A percentile compares a stretch with the other conserved stretches of the same genome.
Evolutionary conservation across 2,888 invertebrate species (phyloP).

Genomic region (Tenthredo distinguenda): DNA sequence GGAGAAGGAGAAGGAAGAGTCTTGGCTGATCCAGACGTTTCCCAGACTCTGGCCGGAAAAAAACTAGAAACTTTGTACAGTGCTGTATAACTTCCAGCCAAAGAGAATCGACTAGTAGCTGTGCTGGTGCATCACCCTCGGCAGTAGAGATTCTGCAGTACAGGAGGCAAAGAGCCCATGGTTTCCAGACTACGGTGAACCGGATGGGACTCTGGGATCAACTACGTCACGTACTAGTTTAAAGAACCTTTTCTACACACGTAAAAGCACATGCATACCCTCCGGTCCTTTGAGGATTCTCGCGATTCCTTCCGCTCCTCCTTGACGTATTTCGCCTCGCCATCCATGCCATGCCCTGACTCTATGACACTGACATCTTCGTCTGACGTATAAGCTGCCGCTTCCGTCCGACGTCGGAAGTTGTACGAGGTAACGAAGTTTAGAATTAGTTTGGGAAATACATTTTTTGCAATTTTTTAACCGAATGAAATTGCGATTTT

Average conservation of each 20-base stretch:
- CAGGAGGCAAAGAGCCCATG: slow-evolving; percentile 3
- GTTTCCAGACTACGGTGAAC: slow-evolving; percentile 5
- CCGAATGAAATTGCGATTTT: too few relatives aligned
- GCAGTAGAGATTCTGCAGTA: not conserved
- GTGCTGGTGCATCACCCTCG: slow-evolving; percentile 13
- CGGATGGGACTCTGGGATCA: not conserved
- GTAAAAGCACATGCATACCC: slow-evolving; percentile 17
- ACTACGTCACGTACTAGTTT: slow-evolving; percentile 25
- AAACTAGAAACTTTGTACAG: slow-evolving; percentile 32
- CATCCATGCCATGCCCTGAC: not conserved
- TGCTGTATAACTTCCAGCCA: slow-evolving; percentile 61
- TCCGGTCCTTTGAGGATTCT: slow-evolving; percentile 22
- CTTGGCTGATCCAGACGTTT: slow-evolving; percentile 15
- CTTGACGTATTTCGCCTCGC: not conserved
- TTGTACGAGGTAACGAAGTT: not conserved
- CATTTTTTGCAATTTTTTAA: not conserved
- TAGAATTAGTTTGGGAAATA: not conserved
- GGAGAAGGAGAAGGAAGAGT: not conserved
- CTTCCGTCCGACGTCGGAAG: not conserved
- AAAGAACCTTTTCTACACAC: slow-evolving; percentile 22
- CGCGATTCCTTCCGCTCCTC: not conserved
- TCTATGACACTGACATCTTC: not conserved
- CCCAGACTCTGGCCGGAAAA: not conserved
- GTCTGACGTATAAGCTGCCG: not conserved
- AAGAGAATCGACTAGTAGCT: slow-evolving; percentile 75